A percentile compares a stretch with the other conserved stretches of the same genome.
Conservation (phyloP, 2,888 invertebrate species). For the Biston betularia region DNA sequence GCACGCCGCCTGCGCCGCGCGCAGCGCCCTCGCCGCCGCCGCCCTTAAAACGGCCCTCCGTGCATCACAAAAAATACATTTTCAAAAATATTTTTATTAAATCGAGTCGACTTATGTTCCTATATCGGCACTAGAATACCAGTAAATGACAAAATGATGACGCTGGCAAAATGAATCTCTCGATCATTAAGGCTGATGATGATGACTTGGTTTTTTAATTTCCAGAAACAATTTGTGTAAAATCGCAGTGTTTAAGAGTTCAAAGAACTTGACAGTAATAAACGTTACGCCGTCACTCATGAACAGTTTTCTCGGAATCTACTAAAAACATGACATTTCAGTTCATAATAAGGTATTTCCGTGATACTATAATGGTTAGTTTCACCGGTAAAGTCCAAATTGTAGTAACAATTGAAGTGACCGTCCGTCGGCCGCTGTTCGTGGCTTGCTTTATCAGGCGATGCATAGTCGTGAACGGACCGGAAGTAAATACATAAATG, state of each 20-base stretch:
- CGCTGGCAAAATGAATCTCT: conserved; percentile 3
- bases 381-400: conserved; percentile 36
- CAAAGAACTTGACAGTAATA: conserved; percentile 25
- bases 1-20: conserved; percentile 66
- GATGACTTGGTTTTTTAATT: conserved; percentile 18
- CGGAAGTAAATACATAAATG: conserved; percentile 61
- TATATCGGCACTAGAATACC: too few species aligned
- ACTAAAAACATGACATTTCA: conserved; percentile 42
- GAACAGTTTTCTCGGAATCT: conserved; percentile 38
- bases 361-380: conserved; percentile 39
- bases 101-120: neutral
- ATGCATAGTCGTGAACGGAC: conserved; percentile 58
- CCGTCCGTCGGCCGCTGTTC: conserved; percentile 16
- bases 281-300: conserved; percentile 26
- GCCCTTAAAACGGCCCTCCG: conserved; percentile 56
- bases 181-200: conserved; percentile 13
- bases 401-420: conserved; percentile 34
- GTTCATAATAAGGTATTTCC: conserved; percentile 45
- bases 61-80: conserved; percentile 31
- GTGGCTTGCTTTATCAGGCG: conserved; percentile 47
- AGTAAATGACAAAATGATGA: conserved; percentile 1
- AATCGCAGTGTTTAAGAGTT: conserved; percentile 23
- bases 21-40: conserved; percentile 33
- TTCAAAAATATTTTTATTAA: neutral
- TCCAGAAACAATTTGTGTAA: conserved; percentile 20